Base-by-base conservation (phyloP, 1,140 invertebrate genomes). In the Geopemphigus sp. region DNA sequence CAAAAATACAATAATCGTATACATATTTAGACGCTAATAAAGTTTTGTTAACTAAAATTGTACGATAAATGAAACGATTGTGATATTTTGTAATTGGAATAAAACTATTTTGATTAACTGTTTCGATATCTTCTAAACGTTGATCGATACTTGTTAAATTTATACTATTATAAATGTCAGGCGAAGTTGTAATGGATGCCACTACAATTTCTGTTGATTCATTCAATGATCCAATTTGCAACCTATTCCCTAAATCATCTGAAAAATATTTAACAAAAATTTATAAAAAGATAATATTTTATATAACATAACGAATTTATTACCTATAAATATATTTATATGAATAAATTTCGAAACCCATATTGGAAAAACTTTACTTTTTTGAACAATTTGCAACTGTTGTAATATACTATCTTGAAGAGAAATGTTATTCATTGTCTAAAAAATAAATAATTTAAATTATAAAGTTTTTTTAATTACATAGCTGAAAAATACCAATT, bases 321-420 rank as follows among this genome's bases (percentile, higher is more conserved):
- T 78, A 78, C 74, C 74, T 19, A 78, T 50, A 78, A 17, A 45
- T 63, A 78, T 12, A 19, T 50, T 78, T 29, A 78, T 63, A 63
- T 78, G 74, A 50, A 78, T 22, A 63, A 78, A 78, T 12, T 78
- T 78, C 19, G 74, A 78, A 12, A 78, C 74, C 74, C 74, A 78
- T 32, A 78, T 63, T 1, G 74, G 74, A 50, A 59, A 17, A 19
- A 63, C 61, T 63, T 50, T 57, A 26, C 61, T 50, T 19, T 63
- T 61, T 6, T 61, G 22, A 8, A 78, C 57, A 11, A 78, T 78
- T 50, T 63, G 57, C 0, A 78, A 19, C 22, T 78, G 74, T 29
- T 78, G 74, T 50, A 78, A 61, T 50, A 78, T 78, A 6, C 1
- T 29, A 26, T 78, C 74, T 78, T 78, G 74, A 78, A 78, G 74